Conservation (phyloP, 2,797 vertebrate species). For the Myotis vivesi region DNA sequence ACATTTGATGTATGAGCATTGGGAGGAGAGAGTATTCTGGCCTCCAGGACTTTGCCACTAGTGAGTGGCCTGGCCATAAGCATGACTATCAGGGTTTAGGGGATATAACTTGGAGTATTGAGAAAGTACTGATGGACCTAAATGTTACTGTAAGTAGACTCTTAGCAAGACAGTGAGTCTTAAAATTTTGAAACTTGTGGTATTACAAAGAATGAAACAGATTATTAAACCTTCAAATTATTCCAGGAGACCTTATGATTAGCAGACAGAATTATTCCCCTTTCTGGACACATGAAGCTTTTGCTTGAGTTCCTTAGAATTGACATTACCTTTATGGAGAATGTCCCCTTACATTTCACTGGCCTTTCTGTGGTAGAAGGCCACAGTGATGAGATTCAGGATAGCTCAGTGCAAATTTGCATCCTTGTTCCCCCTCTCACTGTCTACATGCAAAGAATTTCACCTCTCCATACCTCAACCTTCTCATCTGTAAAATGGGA, state of each 20-base stretch:
- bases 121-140: too few species aligned
- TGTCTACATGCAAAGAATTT: not conserved
- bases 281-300: accelerated
- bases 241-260: not conserved
- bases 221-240: not conserved
- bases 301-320: not conserved
- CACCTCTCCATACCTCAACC: not conserved
- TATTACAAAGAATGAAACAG: not conserved
- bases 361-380: not conserved
- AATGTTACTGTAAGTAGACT: not conserved
- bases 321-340: not conserved
- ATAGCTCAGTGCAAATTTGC: not conserved
- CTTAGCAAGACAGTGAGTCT: not conserved
- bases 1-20: accelerated
- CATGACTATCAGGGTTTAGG: accelerated
- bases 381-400: not conserved
- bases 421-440: accelerated
- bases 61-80: accelerated
- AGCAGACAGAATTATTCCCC: not conserved
- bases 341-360: not conserved
- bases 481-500: not conserved
- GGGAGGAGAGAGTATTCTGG: not conserved
- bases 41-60: not conserved
- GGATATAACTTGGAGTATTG: not conserved
- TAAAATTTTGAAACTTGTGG: not conserved